Conservation (phyloP, 2,113 vertebrate genomes). For the Lathamus discolor region DNA sequence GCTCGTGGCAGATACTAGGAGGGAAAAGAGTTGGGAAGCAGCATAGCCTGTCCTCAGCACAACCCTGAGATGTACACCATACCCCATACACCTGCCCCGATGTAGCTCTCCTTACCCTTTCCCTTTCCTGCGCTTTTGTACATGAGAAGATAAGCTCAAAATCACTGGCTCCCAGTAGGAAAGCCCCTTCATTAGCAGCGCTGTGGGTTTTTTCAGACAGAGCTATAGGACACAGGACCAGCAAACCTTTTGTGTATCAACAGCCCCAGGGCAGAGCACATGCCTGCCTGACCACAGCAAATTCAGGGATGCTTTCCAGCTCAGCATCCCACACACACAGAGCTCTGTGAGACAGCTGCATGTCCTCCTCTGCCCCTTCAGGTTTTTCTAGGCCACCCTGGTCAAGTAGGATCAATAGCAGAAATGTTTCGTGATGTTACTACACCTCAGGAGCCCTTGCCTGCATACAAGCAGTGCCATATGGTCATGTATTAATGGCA, state of each 20-base stretch:
- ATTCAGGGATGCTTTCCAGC: not conserved
- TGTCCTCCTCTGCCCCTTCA: not conserved
- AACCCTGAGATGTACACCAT: not conserved
- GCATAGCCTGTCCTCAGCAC: not conserved
- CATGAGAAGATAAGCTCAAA: not conserved
- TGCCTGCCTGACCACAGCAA: not conserved
- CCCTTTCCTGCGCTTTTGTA: not conserved
- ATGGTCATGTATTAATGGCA: not conserved
- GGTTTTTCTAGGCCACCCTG: not conserved
- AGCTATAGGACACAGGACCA: not conserved
- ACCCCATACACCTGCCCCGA: accelerated
- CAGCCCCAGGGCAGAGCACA: not conserved
- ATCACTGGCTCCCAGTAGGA: not conserved
- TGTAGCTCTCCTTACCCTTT: not conserved
- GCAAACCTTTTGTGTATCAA: not conserved
- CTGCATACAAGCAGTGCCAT: not conserved
- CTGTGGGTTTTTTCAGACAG: not conserved
- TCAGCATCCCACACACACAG: accelerated
- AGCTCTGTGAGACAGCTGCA: not conserved
- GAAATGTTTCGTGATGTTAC: not conserved
- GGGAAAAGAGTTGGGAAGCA: accelerated
- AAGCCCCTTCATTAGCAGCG: not conserved
- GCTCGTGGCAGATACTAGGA: not conserved
- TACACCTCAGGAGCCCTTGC: not conserved
- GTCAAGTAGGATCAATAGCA: not conserved